phyloP scores from a whole-genome alignment of 2,888 invertebrate genomes.

The Coleophora flavipennella region DNA sequence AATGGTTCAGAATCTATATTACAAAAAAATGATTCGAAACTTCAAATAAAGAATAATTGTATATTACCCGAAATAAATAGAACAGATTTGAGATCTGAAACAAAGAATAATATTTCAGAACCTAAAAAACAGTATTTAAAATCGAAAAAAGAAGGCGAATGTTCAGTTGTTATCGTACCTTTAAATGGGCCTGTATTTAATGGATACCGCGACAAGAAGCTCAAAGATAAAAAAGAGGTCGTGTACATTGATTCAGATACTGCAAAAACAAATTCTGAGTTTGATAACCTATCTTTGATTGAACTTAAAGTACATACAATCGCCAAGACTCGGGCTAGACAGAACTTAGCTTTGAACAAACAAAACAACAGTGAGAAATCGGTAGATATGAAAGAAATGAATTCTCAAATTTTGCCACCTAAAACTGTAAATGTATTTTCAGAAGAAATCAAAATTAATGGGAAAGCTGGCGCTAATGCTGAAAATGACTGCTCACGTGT shows the following conservation, averaged over 20 bases:
- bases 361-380: background rate
- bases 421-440: background rate
- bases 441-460: background rate
- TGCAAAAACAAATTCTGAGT: constrained; percentile 3
- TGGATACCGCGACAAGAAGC: background rate
- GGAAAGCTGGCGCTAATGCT: background rate
- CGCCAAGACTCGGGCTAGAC: too few species aligned
- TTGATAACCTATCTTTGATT: constrained; percentile 2
- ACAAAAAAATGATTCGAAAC: too few species aligned
- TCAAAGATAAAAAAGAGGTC: background rate
- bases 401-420: background rate
- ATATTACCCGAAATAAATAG: too few species aligned
- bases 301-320: background rate
- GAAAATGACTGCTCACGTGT: background rate
- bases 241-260: constrained; percentile 2
- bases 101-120: background rate
- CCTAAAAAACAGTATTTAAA: constrained; percentile 5
- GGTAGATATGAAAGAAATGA: background rate
- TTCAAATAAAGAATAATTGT: too few species aligned
- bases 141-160: constrained; percentile 6
- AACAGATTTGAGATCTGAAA: too few species aligned
- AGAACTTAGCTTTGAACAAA: too few species aligned
- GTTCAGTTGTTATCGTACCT: background rate
- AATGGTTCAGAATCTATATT: too few species aligned
- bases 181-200: background rate